Evolutionary conservation across 1,140 invertebrate genomes (phyloP).

Genomic region (Sinonovacula constricta): DNA sequence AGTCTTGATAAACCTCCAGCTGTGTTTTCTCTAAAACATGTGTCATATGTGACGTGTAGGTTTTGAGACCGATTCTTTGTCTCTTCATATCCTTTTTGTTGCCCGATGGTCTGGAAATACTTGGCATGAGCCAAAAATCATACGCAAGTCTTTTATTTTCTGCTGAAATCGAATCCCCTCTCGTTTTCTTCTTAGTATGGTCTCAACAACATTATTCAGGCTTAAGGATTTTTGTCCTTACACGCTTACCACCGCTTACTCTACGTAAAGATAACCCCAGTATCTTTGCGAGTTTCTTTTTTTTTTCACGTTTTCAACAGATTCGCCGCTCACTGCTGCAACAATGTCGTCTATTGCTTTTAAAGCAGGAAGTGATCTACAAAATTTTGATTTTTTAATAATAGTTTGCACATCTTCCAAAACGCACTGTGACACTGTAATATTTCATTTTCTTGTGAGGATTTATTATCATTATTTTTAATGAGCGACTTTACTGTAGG

Average conservation of each 20-base stretch:
- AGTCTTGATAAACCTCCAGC: slow-evolving; percentile 13
- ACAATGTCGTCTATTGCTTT: neutral
- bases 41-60: slow-evolving; percentile 10
- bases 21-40: slow-evolving; percentile 29
- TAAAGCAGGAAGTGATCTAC: neutral
- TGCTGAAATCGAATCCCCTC: neutral
- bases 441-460: neutral
- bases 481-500: neutral
- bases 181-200: neutral
- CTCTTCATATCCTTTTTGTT: slow-evolving; percentile 30
- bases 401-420: neutral
- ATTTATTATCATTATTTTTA: neutral
- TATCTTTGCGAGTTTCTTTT: slow-evolving; percentile 9
- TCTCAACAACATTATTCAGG: slow-evolving; percentile 9
- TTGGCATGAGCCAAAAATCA: slow-evolving; percentile 2
- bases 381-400: neutral
- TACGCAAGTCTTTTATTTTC: neutral
- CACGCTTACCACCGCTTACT: neutral
- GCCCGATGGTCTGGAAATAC: slow-evolving; percentile 9
- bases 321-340: slow-evolving; percentile 2
- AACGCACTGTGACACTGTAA: neutral
- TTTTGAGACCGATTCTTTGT: slow-evolving; percentile 14
- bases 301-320: neutral
- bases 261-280: neutral
- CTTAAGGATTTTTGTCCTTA: neutral